Evolutionary conservation across 2,888 invertebrate species (phyloP).

Genomic region (Dusona sp.): DNA sequence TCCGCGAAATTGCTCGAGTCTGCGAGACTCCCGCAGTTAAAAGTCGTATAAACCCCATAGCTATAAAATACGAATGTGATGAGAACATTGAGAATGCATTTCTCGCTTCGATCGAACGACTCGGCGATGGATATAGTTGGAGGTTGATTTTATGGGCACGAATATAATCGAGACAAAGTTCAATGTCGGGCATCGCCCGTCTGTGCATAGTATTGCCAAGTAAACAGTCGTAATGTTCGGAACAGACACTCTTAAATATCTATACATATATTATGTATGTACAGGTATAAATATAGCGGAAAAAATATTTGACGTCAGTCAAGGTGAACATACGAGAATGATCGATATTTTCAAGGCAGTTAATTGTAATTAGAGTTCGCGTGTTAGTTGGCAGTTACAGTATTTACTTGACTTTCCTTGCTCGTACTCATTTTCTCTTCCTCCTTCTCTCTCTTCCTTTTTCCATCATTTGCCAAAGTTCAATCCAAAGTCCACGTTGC

Average conservation of each 20-base stretch:
- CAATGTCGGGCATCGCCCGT: conserved; percentile 61
- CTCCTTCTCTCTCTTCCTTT: conserved; percentile 24
- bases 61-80: not conserved
- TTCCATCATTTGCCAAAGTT: conserved; percentile 12
- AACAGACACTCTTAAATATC: not conserved
- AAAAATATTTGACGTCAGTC: conserved; percentile 71
- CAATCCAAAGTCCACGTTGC: not conserved
- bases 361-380: conserved; percentile 77
- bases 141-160: conserved; percentile 21
- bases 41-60: not conserved
- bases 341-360: conserved; percentile 79
- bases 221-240: conserved; percentile 48
- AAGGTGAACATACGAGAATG: conserved; percentile 77
- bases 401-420: conserved; percentile 71
- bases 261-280: not conserved
- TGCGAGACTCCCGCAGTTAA: not conserved
- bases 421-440: conserved; percentile 40
- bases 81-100: conserved; percentile 8
- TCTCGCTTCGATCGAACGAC: not conserved
- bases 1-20: not conserved
- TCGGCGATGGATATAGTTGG: conserved; percentile 6
- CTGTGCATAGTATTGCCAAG: conserved; percentile 34
- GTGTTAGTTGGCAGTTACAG: conserved; percentile 69
- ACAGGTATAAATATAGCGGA: not conserved
- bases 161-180: conserved; percentile 52